A percentile compares a stretch with the other conserved stretches of the same genome.
phyloP scores from a whole-genome alignment of 2,113 vertebrate species.

The Lamprotornis superbus region DNA sequence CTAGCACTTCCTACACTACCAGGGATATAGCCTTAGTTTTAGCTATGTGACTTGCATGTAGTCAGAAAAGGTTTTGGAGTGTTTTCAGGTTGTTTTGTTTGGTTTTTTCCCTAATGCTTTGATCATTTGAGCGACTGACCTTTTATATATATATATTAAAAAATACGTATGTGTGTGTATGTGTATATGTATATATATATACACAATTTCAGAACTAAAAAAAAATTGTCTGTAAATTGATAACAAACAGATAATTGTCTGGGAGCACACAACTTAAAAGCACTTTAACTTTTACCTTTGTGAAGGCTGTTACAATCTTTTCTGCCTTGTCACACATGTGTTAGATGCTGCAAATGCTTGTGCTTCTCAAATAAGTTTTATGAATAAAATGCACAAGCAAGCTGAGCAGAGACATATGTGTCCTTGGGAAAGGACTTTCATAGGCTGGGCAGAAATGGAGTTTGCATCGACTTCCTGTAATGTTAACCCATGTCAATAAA shows the following conservation, averaged over 20 bases:
- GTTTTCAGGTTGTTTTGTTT: neutral
- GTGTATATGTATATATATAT: accelerated
- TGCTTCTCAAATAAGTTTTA: neutral
- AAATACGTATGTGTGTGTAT: neutral
- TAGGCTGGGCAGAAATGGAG: neutral
- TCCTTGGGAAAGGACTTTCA: neutral
- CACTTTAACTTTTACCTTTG: neutral
- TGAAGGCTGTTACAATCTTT: neutral
- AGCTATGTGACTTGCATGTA: neutral
- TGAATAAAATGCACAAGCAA: neutral
- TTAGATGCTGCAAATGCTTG: neutral
- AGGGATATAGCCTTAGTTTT: constrained; percentile 17
- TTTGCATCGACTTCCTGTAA: neutral
- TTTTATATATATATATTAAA: neutral
- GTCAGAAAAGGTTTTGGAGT: neutral
- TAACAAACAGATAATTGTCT: neutral
- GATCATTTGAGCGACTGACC: neutral
- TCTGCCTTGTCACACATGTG: neutral
- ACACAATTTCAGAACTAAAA: neutral
- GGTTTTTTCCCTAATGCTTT: neutral
- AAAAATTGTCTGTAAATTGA: neutral
- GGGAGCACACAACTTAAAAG: neutral
- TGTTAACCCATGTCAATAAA: constrained; percentile 12
- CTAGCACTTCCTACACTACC: constrained; percentile 28
- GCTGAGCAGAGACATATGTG: neutral